These are phyloP conservation scores for Acanthosepion pharaonis DNA, from an alignment of 2,888 invertebrate genomes.

Conservation along the genomic window DNA sequence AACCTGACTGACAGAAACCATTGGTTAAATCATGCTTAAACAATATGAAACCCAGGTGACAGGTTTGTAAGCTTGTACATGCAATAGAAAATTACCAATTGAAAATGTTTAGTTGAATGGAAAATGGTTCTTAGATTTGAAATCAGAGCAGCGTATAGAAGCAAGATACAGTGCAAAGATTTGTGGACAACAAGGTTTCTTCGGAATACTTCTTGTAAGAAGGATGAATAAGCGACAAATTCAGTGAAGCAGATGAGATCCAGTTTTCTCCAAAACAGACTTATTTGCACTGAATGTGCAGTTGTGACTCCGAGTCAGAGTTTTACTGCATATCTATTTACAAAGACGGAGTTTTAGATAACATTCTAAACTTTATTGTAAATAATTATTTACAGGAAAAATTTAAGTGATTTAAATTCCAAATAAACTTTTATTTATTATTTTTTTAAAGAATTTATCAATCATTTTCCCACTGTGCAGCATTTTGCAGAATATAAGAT, in stretches of 20 bases:
- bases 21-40: slow-evolving; percentile 33
- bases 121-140: not conserved
- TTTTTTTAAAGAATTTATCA: too few species aligned
- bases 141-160: not conserved
- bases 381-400: too few species aligned
- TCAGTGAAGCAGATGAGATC: not conserved
- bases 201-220: not conserved
- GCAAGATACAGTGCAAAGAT: not conserved
- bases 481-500: too few species aligned
- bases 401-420: too few species aligned
- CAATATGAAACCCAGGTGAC: not conserved
- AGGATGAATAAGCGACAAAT: not conserved
- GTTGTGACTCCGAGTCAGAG: too few species aligned
- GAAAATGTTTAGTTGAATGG: not conserved
- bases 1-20: not conserved
- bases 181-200: not conserved
- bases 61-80: not conserved
- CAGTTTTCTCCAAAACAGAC: not conserved
- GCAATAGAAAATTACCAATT: not conserved
- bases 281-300: too few species aligned
- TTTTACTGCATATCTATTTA: too few species aligned
- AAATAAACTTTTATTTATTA: too few species aligned
- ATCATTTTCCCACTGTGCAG: too few species aligned
- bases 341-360: too few species aligned
- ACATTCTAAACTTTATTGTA: too few species aligned